A percentile compares a stretch with the other conserved stretches of the same genome.
Conservation (phyloP, 2,888 invertebrate genomes). For the Pteria penguin region DNA sequence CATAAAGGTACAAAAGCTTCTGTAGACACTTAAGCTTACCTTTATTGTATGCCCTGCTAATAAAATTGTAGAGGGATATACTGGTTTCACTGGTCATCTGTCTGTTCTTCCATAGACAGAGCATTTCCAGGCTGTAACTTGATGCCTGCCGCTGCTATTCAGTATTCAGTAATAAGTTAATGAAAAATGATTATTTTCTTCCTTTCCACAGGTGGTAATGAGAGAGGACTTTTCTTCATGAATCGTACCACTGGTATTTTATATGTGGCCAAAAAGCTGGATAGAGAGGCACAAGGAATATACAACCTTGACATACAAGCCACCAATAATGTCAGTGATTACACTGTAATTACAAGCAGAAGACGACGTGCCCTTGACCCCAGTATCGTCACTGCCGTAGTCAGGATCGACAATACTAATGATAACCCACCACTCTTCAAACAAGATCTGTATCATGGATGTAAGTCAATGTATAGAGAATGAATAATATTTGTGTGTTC, state of each 20-base stretch:
- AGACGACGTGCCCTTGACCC: slow-evolving; percentile 81
- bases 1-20: too few species aligned
- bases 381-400: slow-evolving; percentile 85
- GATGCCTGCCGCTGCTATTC: too few species aligned
- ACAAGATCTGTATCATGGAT: slow-evolving; percentile 85
- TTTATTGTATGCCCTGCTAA: too few species aligned
- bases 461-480: too few species aligned
- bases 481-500: too few species aligned
- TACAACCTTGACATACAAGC: slow-evolving; percentile 90
- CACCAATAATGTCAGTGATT: slow-evolving; percentile 85
- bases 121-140: too few species aligned
- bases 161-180: neutral
- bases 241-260: slow-evolving; percentile 90
- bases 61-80: too few species aligned
- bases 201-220: slow-evolving; percentile 83
- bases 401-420: slow-evolving; percentile 83
- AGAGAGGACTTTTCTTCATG: slow-evolving; percentile 88
- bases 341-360: slow-evolving; percentile 59
- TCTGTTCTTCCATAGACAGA: too few species aligned
- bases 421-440: slow-evolving; percentile 91
- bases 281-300: slow-evolving; percentile 87
- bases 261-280: slow-evolving; percentile 89
- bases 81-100: too few species aligned
- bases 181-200: neutral
- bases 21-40: too few species aligned